These are phyloP conservation scores for Brevimyrus niger DNA, from an alignment of 2,113 vertebrate species.

Conservation along the genomic window DNA sequence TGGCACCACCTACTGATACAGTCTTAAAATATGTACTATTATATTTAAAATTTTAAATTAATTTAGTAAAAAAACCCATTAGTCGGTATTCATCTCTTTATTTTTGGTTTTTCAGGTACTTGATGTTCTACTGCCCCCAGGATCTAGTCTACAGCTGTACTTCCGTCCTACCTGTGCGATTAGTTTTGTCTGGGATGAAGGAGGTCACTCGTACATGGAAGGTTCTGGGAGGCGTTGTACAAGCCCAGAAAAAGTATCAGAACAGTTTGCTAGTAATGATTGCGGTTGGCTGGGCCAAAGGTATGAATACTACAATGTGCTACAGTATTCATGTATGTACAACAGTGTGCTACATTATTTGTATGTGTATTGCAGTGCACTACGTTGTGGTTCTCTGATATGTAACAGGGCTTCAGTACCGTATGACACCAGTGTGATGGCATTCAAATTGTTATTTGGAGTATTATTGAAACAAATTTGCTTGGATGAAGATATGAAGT, in stretches of 20 bases:
- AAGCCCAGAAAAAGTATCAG: conserved; percentile 75
- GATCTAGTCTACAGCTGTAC: conserved; percentile 70
- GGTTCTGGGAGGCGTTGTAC: conserved; percentile 74
- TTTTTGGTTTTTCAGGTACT: conserved; percentile 66
- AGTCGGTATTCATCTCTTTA: neutral
- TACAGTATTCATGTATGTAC: neutral
- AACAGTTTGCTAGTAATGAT: conserved; percentile 86
- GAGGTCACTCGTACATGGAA: conserved; percentile 95
- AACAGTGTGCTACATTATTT: neutral
- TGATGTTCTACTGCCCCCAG: conserved; percentile 83
- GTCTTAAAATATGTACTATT: neutral
- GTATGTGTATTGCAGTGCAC: neutral
- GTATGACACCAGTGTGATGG: neutral
- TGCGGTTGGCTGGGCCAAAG: conserved; percentile 87
- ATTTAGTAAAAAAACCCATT: neutral
- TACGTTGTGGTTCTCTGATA: neutral
- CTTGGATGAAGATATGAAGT: neutral
- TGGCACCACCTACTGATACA: neutral
- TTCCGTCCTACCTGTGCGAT: conserved; percentile 67
- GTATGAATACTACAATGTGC: conserved; percentile 51
- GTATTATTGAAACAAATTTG: neutral
- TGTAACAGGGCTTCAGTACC: neutral
- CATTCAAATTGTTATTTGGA: neutral
- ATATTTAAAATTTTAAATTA: neutral
- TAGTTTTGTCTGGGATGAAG: conserved; percentile 84